phyloP scores from a whole-genome alignment of 2,797 vertebrate genomes.

The Sardinella longiceps region DNA sequence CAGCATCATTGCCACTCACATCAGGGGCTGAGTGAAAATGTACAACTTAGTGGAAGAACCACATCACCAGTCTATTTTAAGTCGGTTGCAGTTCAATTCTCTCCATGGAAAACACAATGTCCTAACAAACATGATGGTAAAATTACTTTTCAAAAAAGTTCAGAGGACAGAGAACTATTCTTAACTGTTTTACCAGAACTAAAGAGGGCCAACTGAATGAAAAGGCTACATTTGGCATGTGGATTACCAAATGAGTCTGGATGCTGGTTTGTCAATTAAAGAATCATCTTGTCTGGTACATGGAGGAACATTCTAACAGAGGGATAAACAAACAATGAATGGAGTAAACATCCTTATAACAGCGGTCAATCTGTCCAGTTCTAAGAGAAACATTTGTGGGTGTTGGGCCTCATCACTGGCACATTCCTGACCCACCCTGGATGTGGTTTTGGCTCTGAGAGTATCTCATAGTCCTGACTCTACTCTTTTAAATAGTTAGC shows the following conservation, averaged over 20 bases:
- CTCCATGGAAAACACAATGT: neutral
- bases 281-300: neutral
- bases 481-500: neutral
- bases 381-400: neutral
- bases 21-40: neutral
- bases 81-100: neutral
- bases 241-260: neutral
- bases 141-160: neutral
- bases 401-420: neutral
- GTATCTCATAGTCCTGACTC: neutral
- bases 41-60: neutral
- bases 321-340: neutral
- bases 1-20: neutral
- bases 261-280: neutral
- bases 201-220: neutral
- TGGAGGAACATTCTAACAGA: neutral
- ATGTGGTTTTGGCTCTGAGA: neutral
- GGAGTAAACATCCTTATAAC: neutral
- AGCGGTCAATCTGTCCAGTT: neutral
- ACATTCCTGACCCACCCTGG: neutral
- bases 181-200: neutral
- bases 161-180: neutral
- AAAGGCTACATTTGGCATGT: neutral
- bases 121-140: too few relatives aligned
- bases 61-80: neutral